Evolutionary conservation across 2,888 invertebrate genomes (phyloP), one percentile per base, ranked within the genome.

Genomic region (Pristionchus fissidentatus): DNA sequence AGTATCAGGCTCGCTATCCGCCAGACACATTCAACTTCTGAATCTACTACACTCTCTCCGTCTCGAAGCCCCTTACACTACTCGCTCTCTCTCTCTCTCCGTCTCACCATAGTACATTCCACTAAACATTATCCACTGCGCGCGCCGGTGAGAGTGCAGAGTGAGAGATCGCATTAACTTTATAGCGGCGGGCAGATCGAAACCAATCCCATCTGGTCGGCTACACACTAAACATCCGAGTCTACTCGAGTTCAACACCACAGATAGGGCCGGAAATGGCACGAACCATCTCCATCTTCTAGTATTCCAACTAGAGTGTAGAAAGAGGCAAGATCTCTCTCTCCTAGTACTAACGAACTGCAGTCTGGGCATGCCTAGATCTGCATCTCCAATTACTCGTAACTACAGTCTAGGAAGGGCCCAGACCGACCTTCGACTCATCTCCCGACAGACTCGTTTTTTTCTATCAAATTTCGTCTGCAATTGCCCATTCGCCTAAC

Each of bases 201-300:
- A 66, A 66, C 66, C 22, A 66, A 66, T 66, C 66, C 66, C 66
- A 66, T 66, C 10, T 66, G 66, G 66, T 38, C 35, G 35, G 38
- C 66, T 38, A 66, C 38, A n/a, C n/a, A n/a, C n/a, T n/a, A n/a
- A n/a, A n/a, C n/a, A n/a, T 38, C 66, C 38, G 19, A 66, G 66
- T 38, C 38, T 22, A 66, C 66, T 66, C 66, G 8, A 29, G 66
- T 38, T 38, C 19, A 35, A 66, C 35, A 66, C 32, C n/a, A n/a
- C n/a, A n/a, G n/a, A n/a, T n/a, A n/a, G n/a, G n/a, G 32, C 38
- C 66, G 66, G 66, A 66, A 38, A 22, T 66, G 22, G 66, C n/a
- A n/a, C n/a, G n/a, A n/a, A n/a, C n/a, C n/a, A n/a, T n/a, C n/a
- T n/a, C n/a, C n/a, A n/a, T n/a, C n/a, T n/a, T n/a, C n/a, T n/a